Conservation (phyloP, 2,888 invertebrate genomes). For the Apodemia duryi region DNA sequence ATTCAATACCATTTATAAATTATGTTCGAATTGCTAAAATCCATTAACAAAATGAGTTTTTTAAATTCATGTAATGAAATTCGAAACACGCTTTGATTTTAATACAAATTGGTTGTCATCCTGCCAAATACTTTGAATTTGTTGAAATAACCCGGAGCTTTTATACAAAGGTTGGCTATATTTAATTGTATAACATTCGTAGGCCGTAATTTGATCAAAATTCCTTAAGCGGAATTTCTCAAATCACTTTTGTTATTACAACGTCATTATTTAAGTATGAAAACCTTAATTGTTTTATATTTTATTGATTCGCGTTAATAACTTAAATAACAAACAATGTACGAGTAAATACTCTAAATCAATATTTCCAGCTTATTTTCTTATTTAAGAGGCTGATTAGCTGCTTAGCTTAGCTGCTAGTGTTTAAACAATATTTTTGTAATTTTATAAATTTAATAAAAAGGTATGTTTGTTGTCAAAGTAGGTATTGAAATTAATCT, state of each 20-base stretch:
- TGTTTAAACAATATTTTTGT: no score
- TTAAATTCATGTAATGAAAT: constrained; percentile 34
- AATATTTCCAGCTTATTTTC: no score
- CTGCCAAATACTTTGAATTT: constrained; percentile 48
- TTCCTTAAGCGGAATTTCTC: constrained; percentile 56
- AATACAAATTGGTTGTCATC: constrained; percentile 12
- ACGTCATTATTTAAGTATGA: constrained; percentile 34
- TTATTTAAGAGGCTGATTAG: no score
- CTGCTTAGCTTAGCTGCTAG: no score
- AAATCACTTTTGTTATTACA: constrained; percentile 58
- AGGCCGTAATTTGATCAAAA: constrained; percentile 63
- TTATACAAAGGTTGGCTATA: constrained; percentile 55
- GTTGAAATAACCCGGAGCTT: constrained; percentile 54
- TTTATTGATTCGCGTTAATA: neutral
- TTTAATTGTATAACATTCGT: constrained; percentile 49
- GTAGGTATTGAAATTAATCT: no score
- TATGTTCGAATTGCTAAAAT: neutral
- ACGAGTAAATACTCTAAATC: no score
- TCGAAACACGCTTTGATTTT: constrained; percentile 7
- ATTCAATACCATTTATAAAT: constrained; percentile 1
- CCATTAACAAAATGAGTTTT: constrained; percentile 12
- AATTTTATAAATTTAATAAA: no score
- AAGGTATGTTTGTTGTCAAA: no score
- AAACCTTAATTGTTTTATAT: neutral
- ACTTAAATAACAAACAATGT: neutral